A percentile compares a stretch with the other conserved stretches of the same genome.
Conservation (phyloP, 1,140 invertebrate species). For the Leptinotarsa lineolata region DNA sequence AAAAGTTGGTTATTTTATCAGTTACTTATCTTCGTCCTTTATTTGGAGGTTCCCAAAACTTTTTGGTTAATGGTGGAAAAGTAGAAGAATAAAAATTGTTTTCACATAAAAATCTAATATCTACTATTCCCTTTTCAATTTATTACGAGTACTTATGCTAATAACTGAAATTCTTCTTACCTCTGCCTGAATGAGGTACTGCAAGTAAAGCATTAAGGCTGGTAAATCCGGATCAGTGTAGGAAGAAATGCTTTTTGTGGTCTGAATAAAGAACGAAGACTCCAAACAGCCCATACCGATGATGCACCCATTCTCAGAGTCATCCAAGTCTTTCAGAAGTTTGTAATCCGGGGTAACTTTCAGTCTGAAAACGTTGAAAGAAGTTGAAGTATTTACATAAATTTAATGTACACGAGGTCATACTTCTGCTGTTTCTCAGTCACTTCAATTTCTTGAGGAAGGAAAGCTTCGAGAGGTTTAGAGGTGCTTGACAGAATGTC, state of each 20-base stretch:
- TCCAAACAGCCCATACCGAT: slow-evolving; percentile 84
- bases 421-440: slow-evolving; percentile 18
- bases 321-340: slow-evolving; percentile 53
- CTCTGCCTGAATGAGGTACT: slow-evolving; percentile 86
- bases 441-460: slow-evolving; percentile 45
- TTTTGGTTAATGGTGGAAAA: no score
- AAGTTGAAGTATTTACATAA: not conserved
- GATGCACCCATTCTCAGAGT: slow-evolving; percentile 60
- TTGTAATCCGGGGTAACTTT: slow-evolving; percentile 60
- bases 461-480: slow-evolving; percentile 62
- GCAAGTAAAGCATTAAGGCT: slow-evolving; percentile 75
- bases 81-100: not conserved
- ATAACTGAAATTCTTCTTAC: slow-evolving; percentile 55
- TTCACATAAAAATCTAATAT: not conserved
- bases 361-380: slow-evolving; percentile 53
- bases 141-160: not conserved
- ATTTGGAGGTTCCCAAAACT: no score
- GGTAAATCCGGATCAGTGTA: slow-evolving; percentile 71
- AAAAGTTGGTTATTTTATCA: no score
- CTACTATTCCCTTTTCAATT: no score
- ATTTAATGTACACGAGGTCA: not conserved
- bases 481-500: slow-evolving; percentile 62
- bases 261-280: slow-evolving; percentile 74
- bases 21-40: no score
- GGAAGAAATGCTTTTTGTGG: slow-evolving; percentile 66